Evolutionary conservation across 2,797 vertebrate species (phyloP).

Genomic region (Labroides dimidiatus): DNA sequence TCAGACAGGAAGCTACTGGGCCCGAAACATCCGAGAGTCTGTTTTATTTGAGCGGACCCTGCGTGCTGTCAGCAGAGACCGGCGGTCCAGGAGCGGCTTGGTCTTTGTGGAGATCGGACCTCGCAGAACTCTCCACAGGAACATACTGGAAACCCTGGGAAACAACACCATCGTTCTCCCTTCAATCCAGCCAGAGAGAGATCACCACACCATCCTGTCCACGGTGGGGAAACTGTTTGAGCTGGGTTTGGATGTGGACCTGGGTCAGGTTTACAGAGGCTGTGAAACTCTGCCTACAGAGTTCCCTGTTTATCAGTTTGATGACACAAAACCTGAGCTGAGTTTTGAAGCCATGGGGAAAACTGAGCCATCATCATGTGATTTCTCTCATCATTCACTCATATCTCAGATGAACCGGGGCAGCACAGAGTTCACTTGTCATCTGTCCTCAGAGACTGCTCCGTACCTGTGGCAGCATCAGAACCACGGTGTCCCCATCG

Average conservation of each 20-base stretch:
- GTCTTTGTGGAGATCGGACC: conserved; percentile 91
- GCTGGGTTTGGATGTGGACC: conserved; percentile 78
- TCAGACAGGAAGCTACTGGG: conserved; percentile 86
- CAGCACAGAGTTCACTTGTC: conserved; percentile 72
- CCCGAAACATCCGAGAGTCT: conserved; percentile 85
- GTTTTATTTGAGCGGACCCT: conserved; percentile 87
- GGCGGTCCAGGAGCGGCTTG: conserved; percentile 58
- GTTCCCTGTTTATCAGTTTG: conserved; percentile 88
- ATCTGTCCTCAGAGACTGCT: conserved; percentile 70
- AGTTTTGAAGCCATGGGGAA: conserved; percentile 79
- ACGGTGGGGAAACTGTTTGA: conserved; percentile 80
- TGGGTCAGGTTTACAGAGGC: conserved; percentile 82
- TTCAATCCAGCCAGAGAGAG: conserved; percentile 80
- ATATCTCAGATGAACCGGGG: conserved; percentile 63
- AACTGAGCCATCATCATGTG: conserved; percentile 61
- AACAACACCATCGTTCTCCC: conserved; percentile 75
- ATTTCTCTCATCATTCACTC: conserved; percentile 70
- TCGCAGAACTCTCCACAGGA: conserved; percentile 82
- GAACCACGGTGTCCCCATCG: conserved; percentile 82
- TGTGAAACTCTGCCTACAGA: conserved; percentile 78
- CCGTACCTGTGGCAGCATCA: conserved; percentile 89
- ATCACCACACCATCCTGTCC: conserved; percentile 78
- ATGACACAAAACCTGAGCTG: conserved; percentile 77
- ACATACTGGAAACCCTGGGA: conserved; percentile 87
- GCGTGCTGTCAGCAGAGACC: conserved; percentile 63